A percentile compares a stretch with the other conserved stretches of the same genome.
These are phyloP conservation scores for Cyanoliseus patagonus DNA, from an alignment of 2,113 vertebrate genomes.

Conservation along the genomic window DNA sequence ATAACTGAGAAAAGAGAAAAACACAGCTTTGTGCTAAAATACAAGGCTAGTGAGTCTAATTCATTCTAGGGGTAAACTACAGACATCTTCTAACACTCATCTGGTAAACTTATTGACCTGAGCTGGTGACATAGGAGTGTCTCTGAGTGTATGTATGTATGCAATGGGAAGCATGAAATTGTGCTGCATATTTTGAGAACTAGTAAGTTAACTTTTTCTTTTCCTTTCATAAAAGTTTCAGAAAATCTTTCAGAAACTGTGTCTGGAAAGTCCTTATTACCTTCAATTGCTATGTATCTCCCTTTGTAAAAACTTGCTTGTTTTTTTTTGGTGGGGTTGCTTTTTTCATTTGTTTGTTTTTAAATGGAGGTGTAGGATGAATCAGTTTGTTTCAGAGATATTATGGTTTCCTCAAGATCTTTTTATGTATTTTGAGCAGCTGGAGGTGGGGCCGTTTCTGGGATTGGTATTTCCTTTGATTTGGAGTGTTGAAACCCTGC, in stretches of 20 bases:
- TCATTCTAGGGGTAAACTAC: neutral
- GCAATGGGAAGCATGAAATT: neutral
- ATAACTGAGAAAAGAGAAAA: neutral
- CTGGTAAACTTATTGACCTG: neutral
- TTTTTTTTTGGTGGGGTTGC: too few relatives aligned
- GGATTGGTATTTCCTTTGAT: neutral
- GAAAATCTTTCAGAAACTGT: neutral
- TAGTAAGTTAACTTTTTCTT: neutral
- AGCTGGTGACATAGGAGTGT: neutral
- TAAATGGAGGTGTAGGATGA: neutral
- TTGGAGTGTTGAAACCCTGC: neutral
- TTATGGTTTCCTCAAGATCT: neutral
- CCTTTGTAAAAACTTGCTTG: neutral
- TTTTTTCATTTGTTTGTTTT: neutral
- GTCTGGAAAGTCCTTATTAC: neutral
- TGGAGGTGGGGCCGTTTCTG: neutral
- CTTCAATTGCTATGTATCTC: neutral
- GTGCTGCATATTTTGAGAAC: neutral
- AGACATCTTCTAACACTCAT: neutral
- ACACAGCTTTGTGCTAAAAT: neutral
- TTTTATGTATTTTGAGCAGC: neutral
- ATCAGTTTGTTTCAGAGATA: neutral
- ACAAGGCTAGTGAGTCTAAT: neutral
- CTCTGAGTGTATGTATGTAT: neutral
- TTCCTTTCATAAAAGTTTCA: neutral